Evolutionary conservation across 2,888 invertebrate genomes (phyloP).

Genomic region (Boloria selene): DNA sequence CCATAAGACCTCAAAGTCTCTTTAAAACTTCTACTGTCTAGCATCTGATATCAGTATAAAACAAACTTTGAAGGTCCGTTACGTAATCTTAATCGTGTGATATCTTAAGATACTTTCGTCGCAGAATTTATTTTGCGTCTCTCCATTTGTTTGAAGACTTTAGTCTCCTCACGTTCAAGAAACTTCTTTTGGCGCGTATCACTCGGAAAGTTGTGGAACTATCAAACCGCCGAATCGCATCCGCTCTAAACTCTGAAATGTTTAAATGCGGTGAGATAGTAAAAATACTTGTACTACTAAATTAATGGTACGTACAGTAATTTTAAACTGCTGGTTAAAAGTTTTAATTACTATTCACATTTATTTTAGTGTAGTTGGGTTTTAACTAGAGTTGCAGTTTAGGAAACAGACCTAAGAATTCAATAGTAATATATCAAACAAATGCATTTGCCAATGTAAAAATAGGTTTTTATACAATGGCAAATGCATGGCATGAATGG

Average conservation of each 20-base stretch:
- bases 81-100: conserved; percentile 42
- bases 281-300: conserved; percentile 12
- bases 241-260: conserved; percentile 6
- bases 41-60: conserved; percentile 35
- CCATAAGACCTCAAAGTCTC: conserved; percentile 24
- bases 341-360: conserved; percentile 23
- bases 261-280: conserved; percentile 19
- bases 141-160: conserved; percentile 34
- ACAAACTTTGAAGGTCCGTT: conserved; percentile 34
- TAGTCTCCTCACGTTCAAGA: conserved; percentile 64
- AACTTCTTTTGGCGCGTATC: conserved; percentile 69
- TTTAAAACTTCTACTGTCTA: conserved; percentile 30
- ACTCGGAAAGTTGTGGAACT: conserved; percentile 63
- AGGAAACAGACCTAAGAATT: background rate
- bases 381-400: conserved; percentile 10
- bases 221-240: conserved; percentile 47
- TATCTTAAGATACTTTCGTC: conserved; percentile 39
- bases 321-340: conserved; percentile 22
- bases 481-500: too few species aligned
- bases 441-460: too few species aligned
- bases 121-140: conserved; percentile 39
- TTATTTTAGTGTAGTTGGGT: conserved; percentile 11
- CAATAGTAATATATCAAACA: too few species aligned
- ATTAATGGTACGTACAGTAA: conserved; percentile 16
- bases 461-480: too few species aligned